Base-by-base conservation (phyloP, 1,140 invertebrate genomes). In the Drosophila kohkoa region DNA sequence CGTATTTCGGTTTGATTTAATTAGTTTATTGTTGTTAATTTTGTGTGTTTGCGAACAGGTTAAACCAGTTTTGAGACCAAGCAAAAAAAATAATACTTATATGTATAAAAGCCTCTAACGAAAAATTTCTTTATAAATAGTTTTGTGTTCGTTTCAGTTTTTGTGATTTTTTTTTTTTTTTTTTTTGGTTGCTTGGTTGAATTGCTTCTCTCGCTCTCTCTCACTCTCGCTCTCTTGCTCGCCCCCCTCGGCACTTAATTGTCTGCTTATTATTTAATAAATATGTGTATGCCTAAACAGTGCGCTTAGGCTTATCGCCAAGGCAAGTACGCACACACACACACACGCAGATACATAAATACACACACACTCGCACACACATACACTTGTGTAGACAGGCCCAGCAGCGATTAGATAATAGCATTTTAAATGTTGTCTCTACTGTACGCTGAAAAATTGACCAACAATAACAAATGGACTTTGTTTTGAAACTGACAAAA, bases 11-110 rank as follows among this genome's bases (percentile, higher is more conserved):
- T 82, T 81, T 78, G 82, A 86, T 86, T 82, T 87, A 86, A 86
- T 86, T 87, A 87, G 75, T 86, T 86, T 86, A 87, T 86, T 86
- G 75, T 74, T 81, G 79, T 85, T 85, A 86, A 77, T 77, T 77
- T 68, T 67, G 54, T 54, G 25, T 57, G 54, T 75, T 76, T 76
- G 72, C 46, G 51, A 80, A 87, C 82, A 76, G 79, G 82, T 86
- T 72, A 60, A 79, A 86, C 82, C 75, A 72, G 82, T 87, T 87
- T 76, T 67, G 65, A 72, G 54, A 70, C 63, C 20, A 55, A 67
- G 15, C 59, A 80, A 80, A 60, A 20, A 60, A 75, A 66, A 41
- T 16, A 73, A 64, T 45, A 35, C 8, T 6, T 6, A 5, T 6
- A 32, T 6, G 2, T 10, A 38, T 38, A 38, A 38, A 38, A 38